A percentile compares a stretch with the other conserved stretches of the same genome.
These are phyloP conservation scores for Syngnathus rostellatus DNA, from an alignment of 2,797 vertebrate genomes.

Conservation along the genomic window DNA sequence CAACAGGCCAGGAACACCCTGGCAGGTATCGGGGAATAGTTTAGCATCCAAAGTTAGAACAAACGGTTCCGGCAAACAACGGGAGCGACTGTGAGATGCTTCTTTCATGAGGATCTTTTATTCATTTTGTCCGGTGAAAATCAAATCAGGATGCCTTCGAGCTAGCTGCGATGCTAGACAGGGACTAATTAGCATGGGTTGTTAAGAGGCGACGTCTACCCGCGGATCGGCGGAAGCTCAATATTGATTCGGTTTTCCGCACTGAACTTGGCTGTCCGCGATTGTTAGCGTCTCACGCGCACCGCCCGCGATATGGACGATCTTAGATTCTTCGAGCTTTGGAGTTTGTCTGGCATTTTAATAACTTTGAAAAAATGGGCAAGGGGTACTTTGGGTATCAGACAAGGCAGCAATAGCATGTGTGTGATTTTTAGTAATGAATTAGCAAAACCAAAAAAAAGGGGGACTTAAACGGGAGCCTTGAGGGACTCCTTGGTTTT, in stretches of 20 bases:
- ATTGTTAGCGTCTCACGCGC: conserved; percentile 33
- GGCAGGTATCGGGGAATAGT: conserved; percentile 38
- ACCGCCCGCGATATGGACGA: background rate
- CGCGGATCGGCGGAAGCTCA: conserved; percentile 51
- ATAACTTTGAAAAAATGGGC: background rate
- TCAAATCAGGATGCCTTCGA: conserved; percentile 69
- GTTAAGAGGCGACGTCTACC: conserved; percentile 69
- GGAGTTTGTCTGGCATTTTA: background rate
- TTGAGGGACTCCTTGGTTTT: background rate
- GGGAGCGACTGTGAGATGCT: conserved; percentile 64
- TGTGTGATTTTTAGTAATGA: background rate
- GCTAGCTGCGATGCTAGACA: conserved; percentile 60
- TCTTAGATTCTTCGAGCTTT: background rate
- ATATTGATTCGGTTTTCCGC: conserved; percentile 54
- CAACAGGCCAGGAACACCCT: conserved; percentile 19
- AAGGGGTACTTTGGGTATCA: no score
- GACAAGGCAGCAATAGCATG: no score
- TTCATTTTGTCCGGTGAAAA: conserved; percentile 73
- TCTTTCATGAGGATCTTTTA: conserved; percentile 74
- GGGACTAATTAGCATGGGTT: conserved; percentile 75
- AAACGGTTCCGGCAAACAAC: conserved; percentile 43
- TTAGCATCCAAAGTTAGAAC: conserved; percentile 51
- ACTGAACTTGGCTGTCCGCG: conserved; percentile 41
- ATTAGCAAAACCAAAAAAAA: background rate
- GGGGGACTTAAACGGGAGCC: background rate